Evolutionary conservation across 2,797 vertebrate genomes (phyloP), one percentile per base, ranked within the genome.

Genomic region (Poliocrania exsul): DNA sequence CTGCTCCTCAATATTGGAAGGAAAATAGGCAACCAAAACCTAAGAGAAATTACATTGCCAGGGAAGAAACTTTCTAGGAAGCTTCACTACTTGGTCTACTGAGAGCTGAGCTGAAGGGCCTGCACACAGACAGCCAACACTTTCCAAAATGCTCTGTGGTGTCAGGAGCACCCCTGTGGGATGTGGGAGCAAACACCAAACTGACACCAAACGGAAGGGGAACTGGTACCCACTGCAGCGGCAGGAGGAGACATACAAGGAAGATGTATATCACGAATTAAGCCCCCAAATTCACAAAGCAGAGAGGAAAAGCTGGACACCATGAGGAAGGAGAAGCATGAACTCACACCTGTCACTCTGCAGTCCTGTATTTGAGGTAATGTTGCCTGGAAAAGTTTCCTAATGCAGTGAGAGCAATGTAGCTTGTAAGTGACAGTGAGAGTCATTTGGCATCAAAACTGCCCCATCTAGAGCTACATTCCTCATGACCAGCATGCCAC

Each of bases 401-500:
- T 85, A 46, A 17, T 46, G 74, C 25, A 82, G 78, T 16, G 13
- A 60, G 49, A 31, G 28, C 70, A 56, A 7, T 10, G 56, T 35
- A 16, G 42, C 29, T 88, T 75, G 38, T 37, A 50, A 87, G n/a
- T 51, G 73, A 91, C 46, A 58, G 42, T 6, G 44, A 21, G 49
- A 84, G 60, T 10, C 49, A 61, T 33, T 57, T 94, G 91, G 84
- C 84, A 61, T 28, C 0, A 0, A 44, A 73, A 44, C 42, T 53
- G 24, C 64, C 57, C 42, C 60, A 70, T 75, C 60, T 66, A 49
- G 44, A 84, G 51, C 77, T 79, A 31, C 88, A 44, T 93, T 90
- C 90, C 94, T 95, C 85, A 57, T 90, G 85, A 88, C 65, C 85
- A 90, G 17, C 82, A 61, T 15, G 25, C 49, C 71, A 69, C 92